A percentile compares a stretch with the other conserved stretches of the same genome.
Evolutionary conservation across 2,797 vertebrate species (phyloP).

Genomic region (Leptatherina wallacei): DNA sequence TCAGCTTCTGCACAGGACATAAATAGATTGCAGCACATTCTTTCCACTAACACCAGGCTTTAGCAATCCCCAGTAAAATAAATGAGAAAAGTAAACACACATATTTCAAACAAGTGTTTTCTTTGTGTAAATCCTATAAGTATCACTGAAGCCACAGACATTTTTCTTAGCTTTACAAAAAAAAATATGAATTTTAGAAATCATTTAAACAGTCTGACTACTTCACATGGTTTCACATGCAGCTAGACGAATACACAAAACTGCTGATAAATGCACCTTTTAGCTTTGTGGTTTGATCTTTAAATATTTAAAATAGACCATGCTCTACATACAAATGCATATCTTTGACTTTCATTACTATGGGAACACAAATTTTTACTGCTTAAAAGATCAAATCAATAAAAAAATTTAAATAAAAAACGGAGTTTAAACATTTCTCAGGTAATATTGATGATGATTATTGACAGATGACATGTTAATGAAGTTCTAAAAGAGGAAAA

Average conservation of each 20-base stretch:
- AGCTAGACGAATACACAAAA: constrained; percentile 12
- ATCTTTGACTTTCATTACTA: neutral
- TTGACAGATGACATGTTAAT: constrained; percentile 25
- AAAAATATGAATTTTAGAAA: neutral
- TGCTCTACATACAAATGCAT: neutral
- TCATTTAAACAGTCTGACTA: constrained; percentile 5
- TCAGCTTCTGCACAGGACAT: constrained; percentile 34
- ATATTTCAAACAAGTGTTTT: constrained; percentile 55
- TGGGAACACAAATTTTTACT: constrained; percentile 3
- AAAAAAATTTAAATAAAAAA: neutral
- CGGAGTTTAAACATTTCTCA: neutral
- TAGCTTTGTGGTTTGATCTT: constrained; percentile 14
- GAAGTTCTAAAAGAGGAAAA: constrained; percentile 9
- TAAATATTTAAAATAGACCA: neutral
- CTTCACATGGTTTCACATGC: constrained; percentile 8
- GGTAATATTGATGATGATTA: neutral
- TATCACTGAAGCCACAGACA: constrained; percentile 37
- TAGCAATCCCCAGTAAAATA: constrained; percentile 58
- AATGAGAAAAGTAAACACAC: constrained; percentile 67
- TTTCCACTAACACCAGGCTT: constrained; percentile 70
- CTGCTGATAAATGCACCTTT: constrained; percentile 9
- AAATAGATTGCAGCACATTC: constrained; percentile 72
- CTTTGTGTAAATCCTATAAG: constrained; percentile 30
- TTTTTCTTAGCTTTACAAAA: constrained; percentile 50
- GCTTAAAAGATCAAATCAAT: neutral